Conservation (phyloP, 2,888 invertebrate genomes). For the Palloptera scutellata region DNA sequence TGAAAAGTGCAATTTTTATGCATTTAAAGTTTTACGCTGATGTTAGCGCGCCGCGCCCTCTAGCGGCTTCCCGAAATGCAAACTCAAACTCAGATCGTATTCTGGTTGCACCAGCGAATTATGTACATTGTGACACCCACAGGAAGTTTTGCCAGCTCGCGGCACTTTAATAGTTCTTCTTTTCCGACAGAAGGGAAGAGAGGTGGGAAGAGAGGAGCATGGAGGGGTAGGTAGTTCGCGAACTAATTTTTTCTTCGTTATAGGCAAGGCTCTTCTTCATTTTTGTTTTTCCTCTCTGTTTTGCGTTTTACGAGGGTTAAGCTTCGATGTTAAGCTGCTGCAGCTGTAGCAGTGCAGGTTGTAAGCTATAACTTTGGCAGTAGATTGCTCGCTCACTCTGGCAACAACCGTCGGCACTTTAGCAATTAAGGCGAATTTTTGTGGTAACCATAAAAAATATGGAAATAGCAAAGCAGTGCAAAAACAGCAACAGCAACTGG, state of each 20-base stretch:
- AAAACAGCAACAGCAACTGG: conserved; percentile 21
- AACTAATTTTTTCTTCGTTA: neutral
- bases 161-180: conserved; percentile 4
- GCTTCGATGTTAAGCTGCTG: conserved; percentile 26
- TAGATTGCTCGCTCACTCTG: conserved; percentile 14
- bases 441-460: conserved; percentile 26
- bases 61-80: neutral
- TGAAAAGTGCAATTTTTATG: conserved; percentile 31
- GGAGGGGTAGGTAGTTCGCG: neutral
- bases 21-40: conserved; percentile 6
- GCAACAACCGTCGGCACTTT: conserved; percentile 43
- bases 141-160: neutral
- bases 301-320: conserved; percentile 18
- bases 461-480: conserved; percentile 23
- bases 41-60: neutral
- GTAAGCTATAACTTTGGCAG: conserved; percentile 17
- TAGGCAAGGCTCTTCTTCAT: conserved; percentile 10
- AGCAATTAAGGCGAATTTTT: conserved; percentile 45
- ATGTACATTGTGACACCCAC: no score
- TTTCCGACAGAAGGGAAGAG: neutral
- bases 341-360: conserved; percentile 13
- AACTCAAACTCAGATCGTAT: neutral
- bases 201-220: no score
- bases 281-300: conserved; percentile 8
- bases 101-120: no score